phyloP scores from a whole-genome alignment of 2,797 vertebrate species.

The Syngnathus rostellatus region DNA sequence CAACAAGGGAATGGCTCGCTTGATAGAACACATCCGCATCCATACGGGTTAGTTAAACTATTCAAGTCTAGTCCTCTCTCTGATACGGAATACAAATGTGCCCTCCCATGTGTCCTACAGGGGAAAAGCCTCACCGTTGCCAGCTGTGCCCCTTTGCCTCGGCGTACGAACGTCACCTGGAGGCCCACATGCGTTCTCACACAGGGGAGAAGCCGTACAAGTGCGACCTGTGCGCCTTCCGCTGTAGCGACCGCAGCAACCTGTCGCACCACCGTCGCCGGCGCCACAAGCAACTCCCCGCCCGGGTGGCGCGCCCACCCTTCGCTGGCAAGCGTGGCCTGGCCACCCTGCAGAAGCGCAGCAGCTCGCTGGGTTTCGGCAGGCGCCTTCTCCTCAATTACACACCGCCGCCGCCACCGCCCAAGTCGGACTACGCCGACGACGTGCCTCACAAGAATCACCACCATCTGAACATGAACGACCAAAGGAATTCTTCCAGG shows the following conservation, averaged over 20 bases:
- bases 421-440: conserved; percentile 78
- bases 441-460: conserved; percentile 71
- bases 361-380: conserved; percentile 77
- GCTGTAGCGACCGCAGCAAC: conserved; percentile 97
- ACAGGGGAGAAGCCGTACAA: conserved; percentile 98
- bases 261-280: conserved; percentile 92
- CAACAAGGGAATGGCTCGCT: conserved; percentile 93
- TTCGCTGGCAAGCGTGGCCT: conserved; percentile 89
- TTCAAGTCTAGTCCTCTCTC: too few relatives aligned
- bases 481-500: conserved; percentile 64
- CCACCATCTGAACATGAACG: conserved; percentile 45
- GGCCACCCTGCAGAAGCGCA: conserved; percentile 88
- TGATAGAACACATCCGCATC: conserved; percentile 95
- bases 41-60: conserved; percentile 79
- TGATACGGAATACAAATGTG: not conserved
- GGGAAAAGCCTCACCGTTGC: conserved; percentile 95
- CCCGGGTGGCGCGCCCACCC: conserved; percentile 79
- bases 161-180: conserved; percentile 93
- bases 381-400: conserved; percentile 84
- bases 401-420: conserved; percentile 80
- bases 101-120: conserved; percentile 47
- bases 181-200: conserved; percentile 97
- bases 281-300: conserved; percentile 91
- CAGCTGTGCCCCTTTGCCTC: conserved; percentile 96
- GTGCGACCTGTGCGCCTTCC: conserved; percentile 92